Evolutionary conservation across 2,888 invertebrate genomes (phyloP), one percentile per base, ranked within the genome.

Genomic region (Hesperia comma): DNA sequence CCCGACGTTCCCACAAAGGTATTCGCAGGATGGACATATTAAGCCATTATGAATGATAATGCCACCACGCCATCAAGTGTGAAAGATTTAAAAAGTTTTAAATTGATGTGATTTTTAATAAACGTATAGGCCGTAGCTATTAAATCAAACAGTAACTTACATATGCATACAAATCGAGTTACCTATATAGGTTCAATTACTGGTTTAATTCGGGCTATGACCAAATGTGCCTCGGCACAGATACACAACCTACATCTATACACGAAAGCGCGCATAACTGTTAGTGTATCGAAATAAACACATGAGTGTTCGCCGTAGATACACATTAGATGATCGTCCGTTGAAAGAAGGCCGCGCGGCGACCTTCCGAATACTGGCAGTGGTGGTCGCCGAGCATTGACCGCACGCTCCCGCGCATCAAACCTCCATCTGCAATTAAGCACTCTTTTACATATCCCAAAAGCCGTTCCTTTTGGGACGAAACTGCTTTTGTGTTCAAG

Each of bases 241-340:
- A 91, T 87, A 90, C 82, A 77, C 86, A 88, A 86, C 89, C 92
- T 86, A 90, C 90, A 87, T 90, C 77, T 79, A 77, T 70, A 83
- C 89, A 90, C 88, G 88, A 90, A 88, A 90, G 87, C 82, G 84
- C 82, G 86, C 80, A 85, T 90, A 90, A 90, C 90, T 89, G 90
- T 91, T 81, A 82, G 85, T 81, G 83, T 83, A 85, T 87, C 80
- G 86, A 81, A 85, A 86, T 89, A 90, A 90, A 87, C 84, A 87
- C 84, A 87, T 14, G 88, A 88, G 87, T 89, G 85, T 79, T 77
- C 81, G 85, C 75, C 77, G 78, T 83, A 82, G 79, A 79, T 78
- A 49, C 37, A 74, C 79, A 81, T 85, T 82, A 84, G 79, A 74
- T 72, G 83, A 79, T 84, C 83, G 81, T 78, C 80, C 79, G 83